Conservation (phyloP, 1,140 invertebrate genomes). For the Trachymyrmex septentrionalis region DNA sequence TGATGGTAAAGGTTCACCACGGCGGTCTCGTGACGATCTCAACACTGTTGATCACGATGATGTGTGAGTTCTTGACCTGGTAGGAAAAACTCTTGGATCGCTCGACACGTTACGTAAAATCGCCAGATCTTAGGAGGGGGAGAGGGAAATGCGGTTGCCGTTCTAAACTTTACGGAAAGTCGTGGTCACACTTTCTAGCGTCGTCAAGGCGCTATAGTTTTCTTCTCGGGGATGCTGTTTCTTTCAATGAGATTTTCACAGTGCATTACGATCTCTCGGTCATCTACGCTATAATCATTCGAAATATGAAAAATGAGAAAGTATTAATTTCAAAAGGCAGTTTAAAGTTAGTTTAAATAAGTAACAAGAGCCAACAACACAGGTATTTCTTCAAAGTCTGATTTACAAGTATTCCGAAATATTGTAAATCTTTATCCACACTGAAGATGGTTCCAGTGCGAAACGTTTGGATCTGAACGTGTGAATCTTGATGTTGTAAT, state of each 20-base stretch:
- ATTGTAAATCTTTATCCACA: no score
- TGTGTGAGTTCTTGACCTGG: slow-evolving; percentile 4
- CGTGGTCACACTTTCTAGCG: slow-evolving; percentile 60
- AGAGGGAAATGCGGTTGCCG: slow-evolving; percentile 3
- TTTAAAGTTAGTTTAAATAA: no score
- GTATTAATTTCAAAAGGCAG: background rate
- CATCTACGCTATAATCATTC: background rate
- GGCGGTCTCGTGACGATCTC: slow-evolving; percentile 30
- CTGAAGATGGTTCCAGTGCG: no score
- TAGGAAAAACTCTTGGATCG: slow-evolving; percentile 31
- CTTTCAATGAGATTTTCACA: slow-evolving; percentile 6
- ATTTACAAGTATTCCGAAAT: no score
- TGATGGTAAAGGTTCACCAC: slow-evolving; percentile 15
- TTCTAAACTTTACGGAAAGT: slow-evolving; percentile 39
- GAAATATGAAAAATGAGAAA: background rate
- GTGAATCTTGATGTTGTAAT: no score
- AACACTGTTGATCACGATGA: background rate
- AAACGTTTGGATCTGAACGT: no score
- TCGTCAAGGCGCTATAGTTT: background rate
- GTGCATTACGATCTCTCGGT: background rate
- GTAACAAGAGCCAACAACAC: no score
- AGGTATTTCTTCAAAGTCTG: no score
- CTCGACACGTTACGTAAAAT: slow-evolving; percentile 43
- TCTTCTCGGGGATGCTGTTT: slow-evolving; percentile 6
- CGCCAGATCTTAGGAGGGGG: background rate